phyloP scores from a whole-genome alignment of 1,140 invertebrate genomes.

The Psix sp. region DNA sequence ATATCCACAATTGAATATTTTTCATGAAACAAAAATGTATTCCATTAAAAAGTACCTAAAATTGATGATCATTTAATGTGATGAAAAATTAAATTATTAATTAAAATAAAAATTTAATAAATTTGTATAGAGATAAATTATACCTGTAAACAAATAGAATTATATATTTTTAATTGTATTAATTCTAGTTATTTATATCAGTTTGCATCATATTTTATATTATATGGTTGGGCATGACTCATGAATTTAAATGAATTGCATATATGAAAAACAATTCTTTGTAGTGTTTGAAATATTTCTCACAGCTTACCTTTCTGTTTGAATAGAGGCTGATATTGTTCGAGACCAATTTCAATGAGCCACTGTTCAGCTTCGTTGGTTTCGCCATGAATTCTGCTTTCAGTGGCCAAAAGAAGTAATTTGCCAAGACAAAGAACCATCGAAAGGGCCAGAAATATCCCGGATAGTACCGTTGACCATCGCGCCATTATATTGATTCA shows the following conservation, averaged over 20 bases:
- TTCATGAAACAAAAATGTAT: too few species aligned
- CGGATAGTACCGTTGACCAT: conserved; percentile 75
- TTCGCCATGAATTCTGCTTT: conserved; percentile 75
- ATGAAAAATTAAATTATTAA: too few species aligned
- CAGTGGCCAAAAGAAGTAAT: conserved; percentile 72
- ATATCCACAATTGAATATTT: not conserved
- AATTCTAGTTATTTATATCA: not conserved
- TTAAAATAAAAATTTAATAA: too few species aligned
- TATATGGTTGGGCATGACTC: too few species aligned
- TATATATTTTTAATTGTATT: not conserved
- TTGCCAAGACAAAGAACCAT: conserved; percentile 75
- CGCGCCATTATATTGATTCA: conserved; percentile 73
- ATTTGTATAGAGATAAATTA: too few species aligned
- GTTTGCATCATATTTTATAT: too few species aligned
- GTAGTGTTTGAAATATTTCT: too few species aligned
- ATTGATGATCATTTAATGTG: too few species aligned
- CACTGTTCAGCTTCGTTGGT: conserved; percentile 82
- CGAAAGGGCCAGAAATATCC: conserved; percentile 73
- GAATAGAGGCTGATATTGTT: conserved; percentile 82
- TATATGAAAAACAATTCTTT: too few species aligned
- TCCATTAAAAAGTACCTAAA: too few species aligned
- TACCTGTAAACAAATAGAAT: too few species aligned
- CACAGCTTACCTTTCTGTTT: conserved; percentile 82
- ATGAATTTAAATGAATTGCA: too few species aligned
- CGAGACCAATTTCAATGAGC: conserved; percentile 83